These are phyloP conservation scores for Cantharis nigra DNA, from an alignment of 2,888 invertebrate species.

Conservation along the genomic window DNA sequence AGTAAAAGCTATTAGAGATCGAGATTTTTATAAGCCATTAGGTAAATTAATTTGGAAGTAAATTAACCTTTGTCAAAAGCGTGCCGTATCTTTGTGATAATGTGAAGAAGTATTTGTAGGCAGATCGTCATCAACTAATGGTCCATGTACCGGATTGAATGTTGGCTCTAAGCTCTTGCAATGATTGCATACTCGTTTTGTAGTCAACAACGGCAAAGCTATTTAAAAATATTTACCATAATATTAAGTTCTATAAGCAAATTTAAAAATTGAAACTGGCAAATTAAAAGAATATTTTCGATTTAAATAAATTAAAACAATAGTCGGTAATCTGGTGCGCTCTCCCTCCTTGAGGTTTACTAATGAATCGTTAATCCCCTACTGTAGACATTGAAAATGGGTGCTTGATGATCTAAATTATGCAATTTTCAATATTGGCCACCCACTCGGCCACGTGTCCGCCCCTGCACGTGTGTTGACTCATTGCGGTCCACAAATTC, in stretches of 20 bases:
- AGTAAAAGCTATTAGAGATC: neutral
- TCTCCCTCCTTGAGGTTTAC: neutral
- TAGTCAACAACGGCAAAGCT: conserved; percentile 24
- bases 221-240: conserved; percentile 12
- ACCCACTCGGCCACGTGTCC: conserved; percentile 59
- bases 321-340: neutral
- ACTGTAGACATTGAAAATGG: conserved; percentile 44
- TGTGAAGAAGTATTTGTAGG: conserved; percentile 34
- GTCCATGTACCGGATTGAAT: conserved; percentile 34
- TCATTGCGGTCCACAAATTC: conserved; percentile 58
- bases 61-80: neutral
- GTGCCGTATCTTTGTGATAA: conserved; percentile 25
- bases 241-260: neutral
- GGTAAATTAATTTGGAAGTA: neutral
- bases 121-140: conserved; percentile 44
- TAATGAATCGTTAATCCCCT: conserved; percentile 54
- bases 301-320: conserved; percentile 18
- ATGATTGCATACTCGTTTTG: conserved; percentile 38
- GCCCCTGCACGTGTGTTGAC: conserved; percentile 59
- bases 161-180: conserved; percentile 35
- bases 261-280: too few relatives aligned
- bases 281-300: neutral
- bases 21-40: neutral
- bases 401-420: conserved; percentile 57
- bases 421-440: conserved; percentile 60